phyloP scores from a whole-genome alignment of 2,888 invertebrate genomes.

The Reticulitermes lucifugus region DNA sequence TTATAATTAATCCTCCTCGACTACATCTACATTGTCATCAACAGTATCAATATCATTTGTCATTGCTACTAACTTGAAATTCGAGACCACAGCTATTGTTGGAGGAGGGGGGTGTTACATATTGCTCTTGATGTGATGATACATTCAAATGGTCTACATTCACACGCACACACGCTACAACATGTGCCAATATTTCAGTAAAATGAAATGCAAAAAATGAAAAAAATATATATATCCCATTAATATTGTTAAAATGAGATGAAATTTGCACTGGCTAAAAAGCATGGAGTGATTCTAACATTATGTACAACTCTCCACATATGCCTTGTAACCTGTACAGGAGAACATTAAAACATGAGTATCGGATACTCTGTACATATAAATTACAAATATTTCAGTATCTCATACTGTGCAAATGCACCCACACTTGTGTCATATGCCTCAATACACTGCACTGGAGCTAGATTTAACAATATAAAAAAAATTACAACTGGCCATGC shows the following conservation, averaged over 20 bases:
- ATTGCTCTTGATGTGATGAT: conserved; percentile 22
- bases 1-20: conserved; percentile 28
- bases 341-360: conserved; percentile 39
- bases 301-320: conserved; percentile 36
- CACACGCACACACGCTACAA: not conserved
- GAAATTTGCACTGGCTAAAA: conserved; percentile 20
- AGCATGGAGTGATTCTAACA: conserved; percentile 29
- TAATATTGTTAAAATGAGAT: conserved; percentile 6
- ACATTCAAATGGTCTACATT: conserved; percentile 15
- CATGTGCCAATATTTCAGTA: conserved; percentile 13
- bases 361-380: conserved; percentile 52
- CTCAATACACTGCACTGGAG: conserved; percentile 49
- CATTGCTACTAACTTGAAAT: conserved; percentile 23
- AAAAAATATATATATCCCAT: not conserved
- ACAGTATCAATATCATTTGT: conserved; percentile 31
- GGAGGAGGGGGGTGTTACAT: not conserved
- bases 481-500: conserved; percentile 48
- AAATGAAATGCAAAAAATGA: not conserved
- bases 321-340: conserved; percentile 2
- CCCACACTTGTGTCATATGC: conserved; percentile 39
- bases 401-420: conserved; percentile 49
- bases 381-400: conserved; percentile 49
- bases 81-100: conserved; percentile 22
- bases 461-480: conserved; percentile 44
- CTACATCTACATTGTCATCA: conserved; percentile 28